Base-by-base conservation (phyloP, 2,113 vertebrate species). In the Peromyscus californicus region DNA sequence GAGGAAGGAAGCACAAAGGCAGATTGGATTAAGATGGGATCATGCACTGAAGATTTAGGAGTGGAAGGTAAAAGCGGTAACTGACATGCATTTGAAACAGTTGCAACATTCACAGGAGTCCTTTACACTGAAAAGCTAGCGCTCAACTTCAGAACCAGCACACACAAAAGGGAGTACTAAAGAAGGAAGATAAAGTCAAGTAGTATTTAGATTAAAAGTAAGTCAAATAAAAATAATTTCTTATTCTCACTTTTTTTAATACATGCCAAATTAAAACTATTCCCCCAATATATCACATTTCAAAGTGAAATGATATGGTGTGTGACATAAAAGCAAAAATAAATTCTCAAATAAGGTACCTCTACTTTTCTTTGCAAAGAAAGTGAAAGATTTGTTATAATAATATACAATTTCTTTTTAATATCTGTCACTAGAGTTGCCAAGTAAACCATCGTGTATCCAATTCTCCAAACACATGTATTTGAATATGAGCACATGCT, bases 1-100 rank as follows among this genome's bases (percentile, higher is more conserved):
- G 12, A 54, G 65, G 31, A 51, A 48, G 57, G 70, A 90, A 80
- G 82, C 42, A 89, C 36, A 97, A 91, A 91, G 3, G 48, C 96
- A 96, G 89, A 97, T 96, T 97, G 95, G 89, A 93, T 97, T 97
- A 96, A 97, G 96, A 97, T 97, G 83, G 33, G 22, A 90, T 96
- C 83, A 69, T 24, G 29, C 36, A 54, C 39, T 80, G 51, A 61
- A 95, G 94, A 97, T 96, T 96, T 92, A 96, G 59, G 69, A 76
- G 63, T 51, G 15, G 36, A 82, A 82, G 67, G 42, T 45, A 54
- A 90, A 82, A 31, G 16, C 67, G 16, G 13, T 51, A 87, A 95
- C 61, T 8, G 78, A 86, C 69, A 78, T 59, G 5, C 36, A 65
- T 90, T 83, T 95, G 57, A 91, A 97, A 95, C 24, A 89, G 3